These are phyloP conservation scores for Gambusia yucatana DNA, from an alignment of 2,797 vertebrate species.

Conservation along the genomic window DNA sequence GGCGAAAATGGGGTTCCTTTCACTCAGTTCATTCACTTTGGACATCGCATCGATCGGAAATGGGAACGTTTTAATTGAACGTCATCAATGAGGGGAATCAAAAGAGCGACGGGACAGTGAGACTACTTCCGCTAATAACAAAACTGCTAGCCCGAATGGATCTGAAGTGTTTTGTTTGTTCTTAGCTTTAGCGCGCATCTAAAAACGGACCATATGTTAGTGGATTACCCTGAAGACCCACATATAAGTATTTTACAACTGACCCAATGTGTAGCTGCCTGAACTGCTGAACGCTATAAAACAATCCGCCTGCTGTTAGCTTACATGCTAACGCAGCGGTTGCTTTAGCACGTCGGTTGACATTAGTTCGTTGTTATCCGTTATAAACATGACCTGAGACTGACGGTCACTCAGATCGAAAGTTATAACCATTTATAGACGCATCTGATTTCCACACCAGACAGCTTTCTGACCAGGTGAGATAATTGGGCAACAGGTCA, in stretches of 20 bases:
- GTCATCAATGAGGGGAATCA: conserved; percentile 11
- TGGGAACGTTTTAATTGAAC: not conserved
- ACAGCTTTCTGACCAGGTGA: conserved; percentile 23
- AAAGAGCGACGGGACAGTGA: conserved; percentile 24
- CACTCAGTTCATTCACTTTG: not conserved
- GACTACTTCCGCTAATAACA: conserved; percentile 69
- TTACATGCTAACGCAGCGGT: conserved; percentile 44
- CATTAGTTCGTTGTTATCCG: conserved; percentile 15
- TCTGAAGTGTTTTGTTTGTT: conserved; percentile 38
- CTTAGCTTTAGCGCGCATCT: not conserved
- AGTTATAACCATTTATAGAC: not conserved
- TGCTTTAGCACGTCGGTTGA: conserved; percentile 5
- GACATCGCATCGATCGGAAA: not conserved
- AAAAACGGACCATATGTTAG: not conserved
- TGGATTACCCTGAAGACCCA: not conserved
- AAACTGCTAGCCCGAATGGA: conserved; percentile 44
- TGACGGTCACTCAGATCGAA: not conserved
- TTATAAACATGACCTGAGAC: conserved; percentile 11
- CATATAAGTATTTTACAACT: not conserved
- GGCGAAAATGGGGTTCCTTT: not conserved
- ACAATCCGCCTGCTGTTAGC: conserved; percentile 43
- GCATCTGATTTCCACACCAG: not conserved
- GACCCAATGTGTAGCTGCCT: conserved; percentile 8
- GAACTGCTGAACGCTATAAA: conserved; percentile 8
- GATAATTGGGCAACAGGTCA: conserved; percentile 8